Base-by-base conservation (phyloP, 1,140 invertebrate genomes). In the Colletes gigas region DNA sequence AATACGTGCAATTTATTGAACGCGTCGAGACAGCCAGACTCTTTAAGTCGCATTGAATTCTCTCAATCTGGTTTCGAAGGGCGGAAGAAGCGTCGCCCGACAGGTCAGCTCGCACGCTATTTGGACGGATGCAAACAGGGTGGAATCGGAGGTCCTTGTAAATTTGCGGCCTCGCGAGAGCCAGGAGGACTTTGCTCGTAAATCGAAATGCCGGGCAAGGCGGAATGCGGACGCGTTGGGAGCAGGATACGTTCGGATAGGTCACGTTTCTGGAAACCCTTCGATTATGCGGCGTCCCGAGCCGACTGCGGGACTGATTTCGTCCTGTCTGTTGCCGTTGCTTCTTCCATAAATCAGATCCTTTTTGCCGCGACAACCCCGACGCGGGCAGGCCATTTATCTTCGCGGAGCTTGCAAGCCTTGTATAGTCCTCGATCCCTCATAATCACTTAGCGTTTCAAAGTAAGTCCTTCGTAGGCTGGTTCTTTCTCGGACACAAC, bases 151-250 rank as follows among this genome's bases (percentile, higher is more conserved):
- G n/a, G 39, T 52, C 54, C 63, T 80, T 71, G 75, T 52, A 78
- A 83, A 83, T 84, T 84, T 75, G 59, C 57, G 54, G 82, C 52
- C 63, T 80, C 59, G 47, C 55, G 52, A 21, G 50, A n/a, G 44
- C 15, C 59, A 17, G 0, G 39, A 0, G 12, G 57, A 47, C 17
- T 62, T 60, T 55, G 69, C 59, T 19, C 19, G 41, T 57, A 65
- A 44, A 79, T 70, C 59, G 57, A 68, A 30, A 68, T 67, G 57
- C 60, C 60, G n/a, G 8, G 5, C 14, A 9, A 17, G 39, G 47
- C 54, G 70, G 52, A 52, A 72, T 19, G 52, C 50, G 57, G 39
- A 12, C 30, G 44, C 44, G 55, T 41, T 15, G 30, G 15, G 52
- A 70, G 55, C 21, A 30, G 59, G 47, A 74, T 39, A 50, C 39